Base-by-base conservation (phyloP, 2,113 vertebrate species). In the Colius striatus region DNA sequence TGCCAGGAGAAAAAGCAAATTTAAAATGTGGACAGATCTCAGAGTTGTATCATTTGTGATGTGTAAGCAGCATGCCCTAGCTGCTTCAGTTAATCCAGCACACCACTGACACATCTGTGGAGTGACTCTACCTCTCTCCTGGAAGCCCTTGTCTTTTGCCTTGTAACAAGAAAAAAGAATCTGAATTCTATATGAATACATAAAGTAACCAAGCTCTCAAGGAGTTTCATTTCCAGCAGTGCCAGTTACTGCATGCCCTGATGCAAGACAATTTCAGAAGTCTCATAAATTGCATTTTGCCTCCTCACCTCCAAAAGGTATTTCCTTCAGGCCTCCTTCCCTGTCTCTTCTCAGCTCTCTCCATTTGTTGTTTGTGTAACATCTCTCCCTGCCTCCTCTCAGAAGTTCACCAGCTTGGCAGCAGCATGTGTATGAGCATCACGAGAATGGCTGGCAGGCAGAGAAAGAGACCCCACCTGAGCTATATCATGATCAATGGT, bases 401-500 rank as follows among this genome's bases (percentile, higher is more conserved):
- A 41, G 48, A 67, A 30, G 8, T 16, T 51, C 38, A 34, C 15
- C 60, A 34, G 17, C 60, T 34, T 47, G 32, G 47, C 61, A 89
- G 61, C 50, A 76, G 45, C 16, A 16, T 8, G 9, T 5, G 5
- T 10, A 8, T 48, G 32, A 90, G 36, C 65, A 36, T 41, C 75
- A 43, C 1, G 73, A 61, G 51, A 68, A 18, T 2, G 21, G 41
- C 12, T 90, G 47, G 26, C 48, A 48, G n/a, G 22, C 34, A 74
- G 47, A 22, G 62, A 10, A 45, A 65, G 45, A 70, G 51, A 50
- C 5, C 10, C 5, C 58, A 16, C n/a, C 32, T 15, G 43, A 62
- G 25, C 20, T 43, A 23, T 3, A 0, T 9, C 13, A 7, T 5
- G 36, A 72, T 68, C 30, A 43, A 1, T 3, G 4, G 25, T 9